Conservation (phyloP, 1,140 invertebrate species). For the Doryteuthis pealeii region DNA sequence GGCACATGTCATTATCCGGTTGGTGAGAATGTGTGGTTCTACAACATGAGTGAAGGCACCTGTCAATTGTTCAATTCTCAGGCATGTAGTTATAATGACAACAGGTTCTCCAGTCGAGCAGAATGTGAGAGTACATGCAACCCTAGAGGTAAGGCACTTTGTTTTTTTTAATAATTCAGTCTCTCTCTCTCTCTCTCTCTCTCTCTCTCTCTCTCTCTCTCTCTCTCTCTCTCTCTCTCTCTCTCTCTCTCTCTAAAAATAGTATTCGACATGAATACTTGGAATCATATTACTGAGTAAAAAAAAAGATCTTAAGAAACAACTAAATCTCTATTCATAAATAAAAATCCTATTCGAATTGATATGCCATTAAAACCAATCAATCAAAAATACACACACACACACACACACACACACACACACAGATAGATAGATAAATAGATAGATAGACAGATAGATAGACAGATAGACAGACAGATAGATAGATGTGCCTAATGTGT, state of each 20-base stretch:
- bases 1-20: neutral
- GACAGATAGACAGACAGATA: neutral
- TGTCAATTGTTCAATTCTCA: conserved; percentile 40
- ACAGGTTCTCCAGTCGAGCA: conserved; percentile 30
- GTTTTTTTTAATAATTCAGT: too few relatives aligned
- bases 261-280: too few relatives aligned
- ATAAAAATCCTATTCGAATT: too few relatives aligned
- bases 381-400: neutral
- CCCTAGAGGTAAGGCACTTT: conserved; percentile 42
- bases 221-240: too few relatives aligned
- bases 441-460: neutral
- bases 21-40: conserved; percentile 25
- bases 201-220: too few relatives aligned
- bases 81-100: conserved; percentile 40
- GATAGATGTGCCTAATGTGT: too few relatives aligned
- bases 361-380: too few relatives aligned
- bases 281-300: too few relatives aligned
- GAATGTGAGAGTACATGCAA: conserved; percentile 36
- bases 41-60: conserved; percentile 24
- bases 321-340: too few relatives aligned
- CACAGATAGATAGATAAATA: neutral
- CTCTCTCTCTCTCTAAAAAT: too few relatives aligned
- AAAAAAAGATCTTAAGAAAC: too few relatives aligned
- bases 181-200: too few relatives aligned
- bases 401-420: neutral